These are phyloP conservation scores for Muntiacus reevesi DNA, from an alignment of 2,113 vertebrate genomes.

Conservation along the genomic window DNA sequence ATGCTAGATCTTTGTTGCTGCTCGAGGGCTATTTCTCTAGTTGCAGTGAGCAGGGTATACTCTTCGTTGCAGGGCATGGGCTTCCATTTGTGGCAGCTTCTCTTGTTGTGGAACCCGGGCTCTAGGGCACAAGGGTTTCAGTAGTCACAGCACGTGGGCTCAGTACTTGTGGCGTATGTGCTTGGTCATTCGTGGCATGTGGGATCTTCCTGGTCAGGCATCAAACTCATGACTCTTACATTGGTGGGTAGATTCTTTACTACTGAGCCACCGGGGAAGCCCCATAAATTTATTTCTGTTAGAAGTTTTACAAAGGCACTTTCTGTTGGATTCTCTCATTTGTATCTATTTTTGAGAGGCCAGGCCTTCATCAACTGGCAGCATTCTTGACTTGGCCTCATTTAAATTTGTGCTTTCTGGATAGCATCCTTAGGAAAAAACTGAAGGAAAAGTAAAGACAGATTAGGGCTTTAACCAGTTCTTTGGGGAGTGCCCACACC, in stretches of 20 bases:
- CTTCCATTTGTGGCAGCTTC: background rate
- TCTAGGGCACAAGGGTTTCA: background rate
- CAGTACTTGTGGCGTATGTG: background rate
- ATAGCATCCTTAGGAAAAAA: background rate
- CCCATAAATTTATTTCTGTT: background rate
- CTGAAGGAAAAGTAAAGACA: background rate
- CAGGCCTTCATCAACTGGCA: background rate
- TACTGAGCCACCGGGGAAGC: background rate
- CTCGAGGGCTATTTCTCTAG: background rate
- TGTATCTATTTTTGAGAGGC: background rate
- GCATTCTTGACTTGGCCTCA: background rate
- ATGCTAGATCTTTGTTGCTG: background rate
- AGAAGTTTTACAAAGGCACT: background rate
- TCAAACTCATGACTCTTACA: background rate
- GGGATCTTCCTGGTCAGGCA: background rate
- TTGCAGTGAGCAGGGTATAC: background rate
- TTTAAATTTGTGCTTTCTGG: background rate
- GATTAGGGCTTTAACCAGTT: background rate
- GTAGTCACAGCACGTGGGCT: background rate
- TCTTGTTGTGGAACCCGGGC: background rate
- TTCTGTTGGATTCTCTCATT: background rate
- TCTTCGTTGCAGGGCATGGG: accelerated
- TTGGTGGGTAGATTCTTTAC: background rate
- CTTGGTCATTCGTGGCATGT: background rate
- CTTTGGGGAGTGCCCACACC: background rate